Base-by-base conservation (phyloP, 2,113 vertebrate genomes). In the Paracanthobrama guichenoti region DNA sequence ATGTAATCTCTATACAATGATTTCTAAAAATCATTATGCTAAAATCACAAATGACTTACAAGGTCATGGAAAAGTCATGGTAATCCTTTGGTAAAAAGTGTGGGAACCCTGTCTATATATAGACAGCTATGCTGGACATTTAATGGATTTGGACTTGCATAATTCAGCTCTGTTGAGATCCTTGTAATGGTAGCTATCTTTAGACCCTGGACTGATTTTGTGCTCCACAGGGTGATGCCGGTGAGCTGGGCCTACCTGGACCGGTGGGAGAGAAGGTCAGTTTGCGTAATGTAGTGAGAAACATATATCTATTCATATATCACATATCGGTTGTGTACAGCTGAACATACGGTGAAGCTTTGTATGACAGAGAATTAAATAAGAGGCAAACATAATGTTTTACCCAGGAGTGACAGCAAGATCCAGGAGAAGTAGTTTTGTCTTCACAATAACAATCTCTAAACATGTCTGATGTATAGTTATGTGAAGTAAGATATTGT, bases 211-310 rank as follows among this genome's bases (percentile, higher is more conserved):
- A 28, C 2, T 42, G 3, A 28, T 88, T 35, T 69, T 76, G 83
- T 42, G 57, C n/a, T 44, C 89, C 76, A 22, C 72, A 99, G 98
- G 97, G 97, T 0, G 93, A 96, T 35, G 20, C 93, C 9, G 98
- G 97, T 0, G 95, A 95, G 31, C 84, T 93, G 0, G 97, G 98
- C 55, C 91, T 96, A 78, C 95, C 96, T 0, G 96, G 97, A 89
- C 90, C 94, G 2, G 90, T 94, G 0, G 98, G 98, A 93, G 87
- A 93, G 77, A 97, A 98, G 97, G 98, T 99, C 55, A 14, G 42
- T 31, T 90, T 77, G 76, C 14, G 46, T 10, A 55, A 80, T 57
- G 46, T 81, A 5, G 10, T 71, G 35, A 42, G 35, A 71, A 71
- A 71, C 18, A 39, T 59, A 16, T 11, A 39, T 7, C 28, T 28